Percentiles rank a stretch among this genome's conserved stretches.
These are phyloP conservation scores for Hepsetus odoe DNA, from an alignment of 2,113 vertebrate genomes.

Conservation along the genomic window DNA sequence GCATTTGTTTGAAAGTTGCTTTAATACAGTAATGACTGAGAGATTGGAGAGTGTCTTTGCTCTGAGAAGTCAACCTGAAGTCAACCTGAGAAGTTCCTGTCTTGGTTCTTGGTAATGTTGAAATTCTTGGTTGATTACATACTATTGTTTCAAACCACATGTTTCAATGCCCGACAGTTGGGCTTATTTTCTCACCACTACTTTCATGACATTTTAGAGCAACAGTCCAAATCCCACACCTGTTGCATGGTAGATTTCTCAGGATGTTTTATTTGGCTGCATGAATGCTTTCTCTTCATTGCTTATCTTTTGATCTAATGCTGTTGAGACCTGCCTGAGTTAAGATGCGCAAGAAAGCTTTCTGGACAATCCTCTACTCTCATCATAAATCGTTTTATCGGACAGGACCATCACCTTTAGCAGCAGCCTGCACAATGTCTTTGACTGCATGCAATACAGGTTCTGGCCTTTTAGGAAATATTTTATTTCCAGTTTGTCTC, in stretches of 20 bases:
- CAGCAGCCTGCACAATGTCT: not conserved
- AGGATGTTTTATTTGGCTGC: conserved; percentile 12
- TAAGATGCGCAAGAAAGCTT: not conserved
- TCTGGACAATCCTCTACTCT: not conserved
- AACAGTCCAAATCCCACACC: not conserved
- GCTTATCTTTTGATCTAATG: conserved; percentile 19
- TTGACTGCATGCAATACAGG: not conserved
- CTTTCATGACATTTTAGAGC: conserved; percentile 8
- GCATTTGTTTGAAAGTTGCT: no score
- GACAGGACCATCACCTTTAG: conserved; percentile 4
- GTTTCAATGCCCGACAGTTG: not conserved
- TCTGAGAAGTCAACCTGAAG: not conserved
- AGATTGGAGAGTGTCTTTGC: not conserved
- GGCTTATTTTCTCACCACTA: not conserved
- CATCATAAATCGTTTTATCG: not conserved
- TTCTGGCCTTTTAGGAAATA: conserved; percentile 12
- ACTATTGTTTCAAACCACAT: not conserved
- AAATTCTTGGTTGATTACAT: conserved; percentile 1
- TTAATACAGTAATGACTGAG: not conserved
- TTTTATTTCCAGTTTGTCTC: not conserved
- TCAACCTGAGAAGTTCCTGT: no score
- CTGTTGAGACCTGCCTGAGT: conserved; percentile 19
- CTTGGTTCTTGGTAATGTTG: not conserved
- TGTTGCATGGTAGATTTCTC: not conserved
- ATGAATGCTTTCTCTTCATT: conserved; percentile 4